Evolutionary conservation across 2,888 invertebrate genomes (phyloP), one percentile per base, ranked within the genome.

Genomic region (Stegana nigrithorax): DNA sequence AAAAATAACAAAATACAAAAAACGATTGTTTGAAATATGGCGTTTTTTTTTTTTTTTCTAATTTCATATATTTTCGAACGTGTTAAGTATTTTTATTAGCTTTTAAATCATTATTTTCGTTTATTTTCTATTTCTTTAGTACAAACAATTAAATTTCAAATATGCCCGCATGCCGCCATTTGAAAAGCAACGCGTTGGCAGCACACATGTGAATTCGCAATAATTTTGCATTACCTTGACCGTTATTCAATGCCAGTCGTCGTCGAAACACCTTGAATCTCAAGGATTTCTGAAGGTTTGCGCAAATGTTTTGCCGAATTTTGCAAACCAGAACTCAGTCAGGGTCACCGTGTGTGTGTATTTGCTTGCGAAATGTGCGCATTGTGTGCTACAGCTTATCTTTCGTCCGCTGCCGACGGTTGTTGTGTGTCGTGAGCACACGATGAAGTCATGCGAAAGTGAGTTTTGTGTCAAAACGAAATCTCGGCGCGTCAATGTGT

Each of bases 221-320:
- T 21, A 39, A 29, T 58, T 62, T 65, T 63, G 45, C 23, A 14
- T 74, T 65, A 69, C 83, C 82, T 83, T 83, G 83, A 83, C 83
- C 81, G 78, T 71, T 72, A 72, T 75, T 65, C 69, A 66, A 67
- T 77, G 81, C 73, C 83, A 78, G 74, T 67, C 75, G 81, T 81
- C 82, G 81, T 80, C 80, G 81, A 64, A 32, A 76, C 67, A 68
- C 81, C 76, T 80, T 80, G 77, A 78, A 70, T 77, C 71, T 77
- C 81, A 83, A 81, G 83, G 82, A 82, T 78, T 81, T 73, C 70
- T 27, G 59, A 57, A 67, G 71, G 67, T 67, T 71, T 71, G 66
- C 62, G 74, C 77, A 72, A 76, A 75, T 68, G 60, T 69, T 73
- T 70, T 70, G 67, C 65, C 51, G 42, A 51, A 60, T 51, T 42